A percentile compares a stretch with the other conserved stretches of the same genome.
phyloP scores from a whole-genome alignment of 2,797 vertebrate species.

The Bufotes viridis region DNA sequence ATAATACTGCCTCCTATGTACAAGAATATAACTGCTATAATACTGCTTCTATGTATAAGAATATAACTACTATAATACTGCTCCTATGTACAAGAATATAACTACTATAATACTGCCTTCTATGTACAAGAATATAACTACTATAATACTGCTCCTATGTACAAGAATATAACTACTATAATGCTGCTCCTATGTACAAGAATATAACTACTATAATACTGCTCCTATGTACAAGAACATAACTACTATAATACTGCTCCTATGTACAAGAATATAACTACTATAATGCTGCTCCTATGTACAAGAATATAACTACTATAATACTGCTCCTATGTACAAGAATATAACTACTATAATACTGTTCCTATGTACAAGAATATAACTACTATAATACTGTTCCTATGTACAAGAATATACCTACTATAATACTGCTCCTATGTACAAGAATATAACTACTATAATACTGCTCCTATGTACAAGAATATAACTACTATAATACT shows the following conservation, averaged over 20 bases:
- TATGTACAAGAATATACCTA: neutral
- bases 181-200: conserved; percentile 3
- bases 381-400: neutral
- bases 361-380: neutral
- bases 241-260: neutral
- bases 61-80: no score
- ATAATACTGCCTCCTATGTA: no score
- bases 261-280: conserved; percentile 2
- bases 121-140: neutral
- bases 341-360: conserved; percentile 4
- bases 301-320: conserved; percentile 10
- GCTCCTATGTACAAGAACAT: neutral
- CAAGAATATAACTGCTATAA: no score
- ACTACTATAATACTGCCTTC: no score
- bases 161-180: conserved; percentile 16
- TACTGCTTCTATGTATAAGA: no score
- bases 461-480: neutral
- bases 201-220: conserved; percentile 16
- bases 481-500: neutral
- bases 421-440: neutral
- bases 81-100: no score
- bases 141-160: neutral
- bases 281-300: neutral
- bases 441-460: conserved; percentile 1
- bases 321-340: neutral